Base-by-base conservation (phyloP, 2,797 vertebrate genomes). In the Emys orbicularis region DNA sequence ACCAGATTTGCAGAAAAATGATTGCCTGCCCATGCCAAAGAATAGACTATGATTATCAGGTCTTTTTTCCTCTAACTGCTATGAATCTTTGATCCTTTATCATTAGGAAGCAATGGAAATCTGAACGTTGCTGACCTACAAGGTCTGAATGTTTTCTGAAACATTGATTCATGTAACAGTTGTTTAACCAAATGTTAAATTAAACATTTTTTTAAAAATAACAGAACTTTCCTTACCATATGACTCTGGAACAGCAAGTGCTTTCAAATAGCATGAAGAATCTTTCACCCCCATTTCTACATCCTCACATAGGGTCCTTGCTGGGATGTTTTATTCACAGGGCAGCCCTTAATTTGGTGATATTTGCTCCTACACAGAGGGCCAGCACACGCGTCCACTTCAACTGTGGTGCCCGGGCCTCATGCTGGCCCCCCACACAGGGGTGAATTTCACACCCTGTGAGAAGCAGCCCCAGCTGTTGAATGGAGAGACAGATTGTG, bases 171-270 rank as follows among this genome's bases (percentile, higher is more conserved):
- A 25, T 44, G 37, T 6, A 82, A 74, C 41, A 90, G 74, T 0
- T 59, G 6, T 93, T 92, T 86, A 89, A 86, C 37, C 65, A 92
- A 94, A 90, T 49, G 21, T 56, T 81, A 86, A 59, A 91, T 83
- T 56, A 79, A 86, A 25, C 8, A 84, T 74, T 85, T 41, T 23
- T 94, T 88, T 79, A 11, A 49, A 95, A 94, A 93, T 53, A 5
- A 57, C 11, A 88, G 61, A 25, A 90, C 41, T 93, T 88, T 11
- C 41, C 61, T 90, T 87, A 87, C 52, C 44, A 77, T 49, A 49
- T 12, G 80, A 83, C n/a, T 81, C 47, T 34, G 80, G 34, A 92
- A 79, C 49, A 72, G 90, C 31, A 53, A 83, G 68, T 72, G 27
- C 15, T 86, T 90, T 76, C 49, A 88, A 94, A 81, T 19, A 3